Percentiles rank a stretch among this genome's conserved stretches.
Evolutionary conservation across 2,888 invertebrate genomes (phyloP).

Genomic region (Cremastinae sp.): DNA sequence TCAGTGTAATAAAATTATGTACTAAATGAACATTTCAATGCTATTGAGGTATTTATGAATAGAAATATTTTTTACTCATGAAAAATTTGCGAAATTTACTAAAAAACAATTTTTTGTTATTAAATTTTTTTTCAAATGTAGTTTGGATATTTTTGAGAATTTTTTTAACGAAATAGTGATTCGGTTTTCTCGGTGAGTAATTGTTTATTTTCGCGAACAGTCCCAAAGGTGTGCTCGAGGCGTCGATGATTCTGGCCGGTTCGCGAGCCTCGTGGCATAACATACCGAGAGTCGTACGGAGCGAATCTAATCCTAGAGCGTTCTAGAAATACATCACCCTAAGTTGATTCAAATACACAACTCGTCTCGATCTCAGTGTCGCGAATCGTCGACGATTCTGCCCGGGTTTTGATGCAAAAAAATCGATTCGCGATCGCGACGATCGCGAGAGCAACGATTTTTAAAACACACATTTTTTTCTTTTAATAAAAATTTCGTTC

Average conservation of each 20-base stretch:
- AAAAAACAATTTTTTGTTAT: no score
- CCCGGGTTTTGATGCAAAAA: conserved; percentile 49
- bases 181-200: no score
- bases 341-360: conserved; percentile 77
- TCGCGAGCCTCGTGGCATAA: conserved; percentile 63
- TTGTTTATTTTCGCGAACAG: neutral
- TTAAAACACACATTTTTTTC: neutral
- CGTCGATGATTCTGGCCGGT: conserved; percentile 35
- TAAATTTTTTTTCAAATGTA: no score
- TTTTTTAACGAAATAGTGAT: no score
- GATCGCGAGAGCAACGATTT: neutral
- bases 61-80: no score
- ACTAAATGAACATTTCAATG: no score
- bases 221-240: neutral
- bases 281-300: conserved; percentile 70
- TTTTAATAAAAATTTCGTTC: neutral
- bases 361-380: conserved; percentile 61
- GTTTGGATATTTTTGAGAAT: no score
- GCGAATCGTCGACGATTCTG: conserved; percentile 51
- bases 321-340: conserved; percentile 74
- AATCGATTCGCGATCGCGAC: conserved; percentile 25
- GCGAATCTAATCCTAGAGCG: conserved; percentile 74
- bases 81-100: no score
- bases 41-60: no score
- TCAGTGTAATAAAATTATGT: no score